Evolutionary conservation across 2,113 vertebrate species (phyloP).

Genomic region (Sus scrofa): DNA sequence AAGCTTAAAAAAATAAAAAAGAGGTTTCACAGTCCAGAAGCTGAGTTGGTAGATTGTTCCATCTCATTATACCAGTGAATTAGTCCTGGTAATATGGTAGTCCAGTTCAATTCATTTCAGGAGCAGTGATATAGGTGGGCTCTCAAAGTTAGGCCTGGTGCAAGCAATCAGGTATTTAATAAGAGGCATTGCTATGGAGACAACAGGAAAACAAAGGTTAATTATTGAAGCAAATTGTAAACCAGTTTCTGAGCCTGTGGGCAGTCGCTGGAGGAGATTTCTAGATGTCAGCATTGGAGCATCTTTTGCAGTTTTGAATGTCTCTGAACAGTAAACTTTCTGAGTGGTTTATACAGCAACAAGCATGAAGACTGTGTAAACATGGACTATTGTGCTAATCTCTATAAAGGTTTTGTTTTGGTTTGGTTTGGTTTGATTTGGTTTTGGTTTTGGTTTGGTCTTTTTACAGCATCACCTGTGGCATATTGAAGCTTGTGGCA

Average conservation of each 20-base stretch:
- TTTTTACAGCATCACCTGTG: too few species aligned
- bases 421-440: too few species aligned
- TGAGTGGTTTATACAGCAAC: background rate
- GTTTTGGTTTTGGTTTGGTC: too few species aligned
- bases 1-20: background rate
- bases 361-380: background rate
- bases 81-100: background rate
- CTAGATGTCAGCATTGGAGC: background rate
- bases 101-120: background rate
- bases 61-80: background rate
- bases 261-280: background rate
- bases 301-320: background rate
- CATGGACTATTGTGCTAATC: background rate
- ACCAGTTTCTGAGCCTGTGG: background rate
- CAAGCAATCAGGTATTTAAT: background rate
- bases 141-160: background rate
- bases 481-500: too few species aligned
- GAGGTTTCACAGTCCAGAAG: background rate
- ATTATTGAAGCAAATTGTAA: background rate
- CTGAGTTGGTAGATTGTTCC: background rate
- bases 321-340: background rate
- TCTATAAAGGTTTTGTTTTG: too few species aligned
- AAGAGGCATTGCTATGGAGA: background rate
- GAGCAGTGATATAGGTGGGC: background rate
- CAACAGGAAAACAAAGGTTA: background rate